Evolutionary conservation across 1,140 invertebrate genomes (phyloP).

Genomic region (Brachystomella parvula): DNA sequence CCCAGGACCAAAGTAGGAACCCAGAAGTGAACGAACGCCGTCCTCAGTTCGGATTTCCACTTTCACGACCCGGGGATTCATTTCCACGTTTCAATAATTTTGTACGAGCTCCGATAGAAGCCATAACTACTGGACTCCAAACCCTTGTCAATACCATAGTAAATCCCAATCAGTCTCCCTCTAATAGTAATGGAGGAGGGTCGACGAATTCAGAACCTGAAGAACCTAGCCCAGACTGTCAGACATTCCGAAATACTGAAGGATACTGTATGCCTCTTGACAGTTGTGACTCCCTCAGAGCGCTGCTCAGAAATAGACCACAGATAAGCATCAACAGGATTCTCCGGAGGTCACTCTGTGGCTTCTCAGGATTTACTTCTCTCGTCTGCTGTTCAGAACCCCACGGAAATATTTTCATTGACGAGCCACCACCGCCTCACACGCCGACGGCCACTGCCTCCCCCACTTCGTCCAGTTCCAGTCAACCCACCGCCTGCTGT

Average conservation of each 20-base stretch:
- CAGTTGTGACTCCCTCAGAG: conserved; percentile 15
- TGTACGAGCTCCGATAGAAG: too few relatives aligned
- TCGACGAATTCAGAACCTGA: not conserved
- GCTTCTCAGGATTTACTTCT: conserved; percentile 46
- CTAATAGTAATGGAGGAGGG: not conserved
- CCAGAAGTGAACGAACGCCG: not conserved
- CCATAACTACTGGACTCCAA: too few relatives aligned
- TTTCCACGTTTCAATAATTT: too few relatives aligned
- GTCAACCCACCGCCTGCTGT: too few relatives aligned
- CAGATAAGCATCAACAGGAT: conserved; percentile 24
- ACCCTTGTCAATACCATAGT: too few relatives aligned
- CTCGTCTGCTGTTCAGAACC: conserved; percentile 48
- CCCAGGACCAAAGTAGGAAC: not conserved
- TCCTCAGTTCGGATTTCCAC: not conserved
- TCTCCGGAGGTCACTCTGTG: conserved; percentile 49
- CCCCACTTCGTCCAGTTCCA: not conserved
- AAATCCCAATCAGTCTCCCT: too few relatives aligned
- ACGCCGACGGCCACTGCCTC: conserved; percentile 13
- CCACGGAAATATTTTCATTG: not conserved
- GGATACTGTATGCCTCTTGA: conserved; percentile 23
- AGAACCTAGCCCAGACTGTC: conserved; percentile 20
- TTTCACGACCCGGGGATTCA: not conserved
- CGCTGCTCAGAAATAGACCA: conserved; percentile 14
- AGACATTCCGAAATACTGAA: conserved; percentile 20
- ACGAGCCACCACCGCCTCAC: not conserved